Evolutionary conservation across 2,797 vertebrate genomes (phyloP).

Genomic region (Meriones psammophilus): DNA sequence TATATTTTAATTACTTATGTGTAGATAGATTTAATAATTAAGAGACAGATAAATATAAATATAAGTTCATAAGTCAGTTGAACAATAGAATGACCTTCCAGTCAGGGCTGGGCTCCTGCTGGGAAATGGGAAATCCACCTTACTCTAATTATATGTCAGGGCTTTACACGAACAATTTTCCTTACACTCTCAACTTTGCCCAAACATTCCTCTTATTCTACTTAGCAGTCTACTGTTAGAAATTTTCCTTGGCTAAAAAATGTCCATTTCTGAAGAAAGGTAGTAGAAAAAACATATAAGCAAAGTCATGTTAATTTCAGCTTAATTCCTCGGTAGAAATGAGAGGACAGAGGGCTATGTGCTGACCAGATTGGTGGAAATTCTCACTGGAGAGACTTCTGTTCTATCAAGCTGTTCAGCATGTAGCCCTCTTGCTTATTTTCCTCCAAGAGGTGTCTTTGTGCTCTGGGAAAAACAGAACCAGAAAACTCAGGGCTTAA

Average conservation of each 20-base stretch:
- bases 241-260: constrained; percentile 51
- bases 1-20: not conserved
- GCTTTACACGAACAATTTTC: not conserved
- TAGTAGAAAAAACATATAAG: constrained; percentile 3
- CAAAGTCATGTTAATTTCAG: constrained; percentile 52
- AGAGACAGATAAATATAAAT: constrained; percentile 51
- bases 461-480: not conserved
- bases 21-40: not conserved
- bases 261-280: constrained; percentile 39
- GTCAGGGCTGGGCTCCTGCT: not conserved
- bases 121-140: not conserved
- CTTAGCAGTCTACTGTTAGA: constrained; percentile 35
- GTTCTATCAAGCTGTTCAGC: not conserved
- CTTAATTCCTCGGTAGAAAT: constrained; percentile 58
- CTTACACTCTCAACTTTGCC: not conserved
- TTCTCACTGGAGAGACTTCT: not conserved
- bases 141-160: not conserved
- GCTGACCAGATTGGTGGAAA: not conserved
- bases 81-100: not conserved
- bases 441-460: not conserved
- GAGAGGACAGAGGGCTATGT: not conserved
- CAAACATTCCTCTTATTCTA: not conserved
- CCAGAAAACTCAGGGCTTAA: constrained; percentile 50
- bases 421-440: not conserved
- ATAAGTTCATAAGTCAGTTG: not conserved